phyloP scores from a whole-genome alignment of 2,888 invertebrate species.

The Rotaria sp. region DNA sequence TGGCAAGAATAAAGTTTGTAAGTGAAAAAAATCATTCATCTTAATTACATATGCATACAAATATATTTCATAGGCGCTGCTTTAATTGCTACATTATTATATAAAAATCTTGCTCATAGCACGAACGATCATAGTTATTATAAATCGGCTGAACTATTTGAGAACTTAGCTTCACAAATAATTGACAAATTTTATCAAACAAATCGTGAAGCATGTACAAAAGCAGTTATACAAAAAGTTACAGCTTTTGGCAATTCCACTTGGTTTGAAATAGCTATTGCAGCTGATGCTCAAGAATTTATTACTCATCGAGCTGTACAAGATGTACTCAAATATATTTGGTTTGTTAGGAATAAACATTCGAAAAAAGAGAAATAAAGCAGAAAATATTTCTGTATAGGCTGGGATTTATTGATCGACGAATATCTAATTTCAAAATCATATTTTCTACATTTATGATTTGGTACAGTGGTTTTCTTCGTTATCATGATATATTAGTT shows the following conservation, averaged over 20 bases:
- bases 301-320: constrained; percentile 55
- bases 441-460: not conserved
- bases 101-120: not conserved
- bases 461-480: not conserved
- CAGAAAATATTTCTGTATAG: too few species aligned
- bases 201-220: constrained; percentile 49
- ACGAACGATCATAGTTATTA: constrained; percentile 46
- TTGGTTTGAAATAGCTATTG: constrained; percentile 50
- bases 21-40: not conserved
- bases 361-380: not conserved
- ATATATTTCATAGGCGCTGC: not conserved
- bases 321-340: constrained; percentile 51
- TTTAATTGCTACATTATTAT: not conserved
- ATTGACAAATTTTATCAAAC: constrained; percentile 50
- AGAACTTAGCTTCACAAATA: constrained; percentile 49
- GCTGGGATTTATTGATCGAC: not conserved
- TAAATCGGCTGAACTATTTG: constrained; percentile 41
- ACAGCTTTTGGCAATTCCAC: constrained; percentile 51
- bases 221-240: constrained; percentile 49
- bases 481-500: not conserved
- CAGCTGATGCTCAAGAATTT: constrained; percentile 53
- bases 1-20: constrained; percentile 42
- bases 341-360: constrained; percentile 47
- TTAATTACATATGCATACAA: not conserved
- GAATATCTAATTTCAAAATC: not conserved